These are phyloP conservation scores for Peromyscus polionotus DNA, from an alignment of 2,113 vertebrate species.

Conservation along the genomic window DNA sequence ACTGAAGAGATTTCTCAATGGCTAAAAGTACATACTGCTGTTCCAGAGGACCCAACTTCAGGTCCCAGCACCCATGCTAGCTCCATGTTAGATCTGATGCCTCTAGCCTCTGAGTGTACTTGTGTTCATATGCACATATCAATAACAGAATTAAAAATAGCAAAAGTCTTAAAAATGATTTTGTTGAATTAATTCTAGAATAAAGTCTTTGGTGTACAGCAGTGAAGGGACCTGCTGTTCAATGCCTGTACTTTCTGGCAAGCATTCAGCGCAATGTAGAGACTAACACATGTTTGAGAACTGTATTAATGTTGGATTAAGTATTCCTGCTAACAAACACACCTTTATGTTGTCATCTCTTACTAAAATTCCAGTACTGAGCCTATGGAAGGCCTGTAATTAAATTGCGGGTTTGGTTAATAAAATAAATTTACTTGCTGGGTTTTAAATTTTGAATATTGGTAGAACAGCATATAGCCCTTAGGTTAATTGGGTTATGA, in stretches of 20 bases:
- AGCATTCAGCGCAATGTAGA: background rate
- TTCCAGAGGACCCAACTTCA: background rate
- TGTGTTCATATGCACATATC: background rate
- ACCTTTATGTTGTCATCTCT: background rate
- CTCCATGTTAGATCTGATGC: background rate
- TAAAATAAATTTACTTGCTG: background rate
- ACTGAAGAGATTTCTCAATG: background rate
- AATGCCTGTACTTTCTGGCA: background rate
- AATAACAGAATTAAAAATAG: background rate
- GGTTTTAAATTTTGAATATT: background rate
- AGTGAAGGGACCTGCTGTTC: background rate
- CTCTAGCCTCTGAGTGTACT: background rate
- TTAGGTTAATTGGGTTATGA: background rate
- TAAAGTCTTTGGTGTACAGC: background rate
- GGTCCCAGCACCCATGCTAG: background rate
- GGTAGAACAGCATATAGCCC: background rate
- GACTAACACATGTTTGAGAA: background rate
- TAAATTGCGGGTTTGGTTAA: constrained; percentile 17
- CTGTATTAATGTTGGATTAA: background rate
- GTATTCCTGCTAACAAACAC: background rate
- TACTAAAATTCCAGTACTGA: constrained; percentile 38
- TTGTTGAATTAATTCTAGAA: background rate
- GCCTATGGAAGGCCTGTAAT: background rate
- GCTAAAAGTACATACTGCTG: too few relatives aligned
- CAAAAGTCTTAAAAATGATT: background rate